A percentile compares a stretch with the other conserved stretches of the same genome.
phyloP scores from a whole-genome alignment of 1,140 invertebrate genomes.

The Hycleus phaleratus region DNA sequence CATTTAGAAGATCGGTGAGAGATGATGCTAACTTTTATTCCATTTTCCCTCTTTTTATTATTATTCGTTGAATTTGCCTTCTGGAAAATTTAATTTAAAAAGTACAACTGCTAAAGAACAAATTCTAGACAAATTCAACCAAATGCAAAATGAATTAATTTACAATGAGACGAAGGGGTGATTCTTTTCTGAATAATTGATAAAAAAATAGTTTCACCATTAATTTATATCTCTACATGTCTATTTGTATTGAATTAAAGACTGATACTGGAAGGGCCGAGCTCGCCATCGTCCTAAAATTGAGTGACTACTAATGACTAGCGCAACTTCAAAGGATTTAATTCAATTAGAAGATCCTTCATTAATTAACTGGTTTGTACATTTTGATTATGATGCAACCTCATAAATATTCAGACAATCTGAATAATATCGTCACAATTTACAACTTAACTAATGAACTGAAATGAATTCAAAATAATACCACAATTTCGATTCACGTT shows the following conservation, averaged over 20 bases:
- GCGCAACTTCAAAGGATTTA: conserved; percentile 21
- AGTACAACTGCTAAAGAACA: not conserved
- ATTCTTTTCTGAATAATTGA: not conserved
- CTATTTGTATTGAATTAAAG: not conserved
- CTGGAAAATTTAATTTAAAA: conserved; percentile 14
- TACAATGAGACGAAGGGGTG: not conserved
- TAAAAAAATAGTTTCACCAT: not conserved
- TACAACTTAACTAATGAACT: conserved; percentile 32
- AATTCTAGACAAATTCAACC: not conserved
- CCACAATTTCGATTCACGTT: no score
- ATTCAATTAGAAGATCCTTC: conserved; percentile 30
- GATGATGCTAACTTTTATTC: no score
- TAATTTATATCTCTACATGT: not conserved
- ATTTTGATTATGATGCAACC: conserved; percentile 31
- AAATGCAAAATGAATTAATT: no score
- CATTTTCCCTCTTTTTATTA: conserved; percentile 2
- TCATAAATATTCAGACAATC: conserved; percentile 33
- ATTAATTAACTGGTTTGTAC: conserved; percentile 30
- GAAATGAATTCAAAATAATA: not conserved
- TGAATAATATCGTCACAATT: conserved; percentile 29
- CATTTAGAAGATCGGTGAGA: conserved; percentile 1
- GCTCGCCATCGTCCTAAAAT: not conserved
- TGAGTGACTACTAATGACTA: conserved; percentile 5
- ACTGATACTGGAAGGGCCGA: not conserved
- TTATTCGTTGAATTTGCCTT: conserved; percentile 11